phyloP scores from a whole-genome alignment of 2,113 vertebrate species.

The Spizaetus ornatus region DNA sequence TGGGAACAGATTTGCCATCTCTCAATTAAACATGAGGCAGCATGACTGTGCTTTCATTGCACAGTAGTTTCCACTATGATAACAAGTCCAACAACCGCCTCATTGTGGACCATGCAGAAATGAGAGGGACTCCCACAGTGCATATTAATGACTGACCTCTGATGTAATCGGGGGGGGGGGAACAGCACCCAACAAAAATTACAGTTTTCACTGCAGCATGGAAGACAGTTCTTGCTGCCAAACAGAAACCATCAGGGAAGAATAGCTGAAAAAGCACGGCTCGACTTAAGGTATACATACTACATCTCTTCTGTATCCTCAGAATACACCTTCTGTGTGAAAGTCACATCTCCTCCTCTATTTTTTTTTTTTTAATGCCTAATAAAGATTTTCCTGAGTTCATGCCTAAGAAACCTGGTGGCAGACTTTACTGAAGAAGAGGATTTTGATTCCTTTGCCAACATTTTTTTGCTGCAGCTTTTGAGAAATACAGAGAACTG shows the following conservation, averaged over 20 bases:
- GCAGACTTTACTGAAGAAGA: not conserved
- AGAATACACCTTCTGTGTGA: slow-evolving; percentile 18
- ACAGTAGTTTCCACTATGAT: slow-evolving; percentile 35
- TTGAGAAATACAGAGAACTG: not conserved
- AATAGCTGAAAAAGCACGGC: not conserved
- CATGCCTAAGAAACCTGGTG: not conserved
- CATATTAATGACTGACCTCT: slow-evolving; percentile 45
- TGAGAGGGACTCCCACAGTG: slow-evolving; percentile 35
- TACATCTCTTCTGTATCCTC: not conserved
- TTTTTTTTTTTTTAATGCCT: not conserved
- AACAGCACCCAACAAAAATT: slow-evolving; percentile 48
- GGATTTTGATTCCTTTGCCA: not conserved
- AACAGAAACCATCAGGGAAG: not conserved
- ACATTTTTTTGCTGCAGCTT: not conserved
- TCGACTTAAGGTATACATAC: not conserved
- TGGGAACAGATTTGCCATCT: slow-evolving; percentile 41
- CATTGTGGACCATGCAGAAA: slow-evolving; percentile 6
- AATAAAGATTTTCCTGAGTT: slow-evolving; percentile 6
- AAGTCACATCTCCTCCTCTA: not conserved
- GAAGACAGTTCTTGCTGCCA: slow-evolving; percentile 18
- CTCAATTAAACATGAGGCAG: slow-evolving; percentile 26
- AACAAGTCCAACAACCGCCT: slow-evolving; percentile 48
- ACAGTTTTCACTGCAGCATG: not conserved
- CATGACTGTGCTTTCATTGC: slow-evolving; percentile 9
- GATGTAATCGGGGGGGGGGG: not conserved